Conservation (phyloP, 2,888 invertebrate species). For the Drosophila picticornis region DNA sequence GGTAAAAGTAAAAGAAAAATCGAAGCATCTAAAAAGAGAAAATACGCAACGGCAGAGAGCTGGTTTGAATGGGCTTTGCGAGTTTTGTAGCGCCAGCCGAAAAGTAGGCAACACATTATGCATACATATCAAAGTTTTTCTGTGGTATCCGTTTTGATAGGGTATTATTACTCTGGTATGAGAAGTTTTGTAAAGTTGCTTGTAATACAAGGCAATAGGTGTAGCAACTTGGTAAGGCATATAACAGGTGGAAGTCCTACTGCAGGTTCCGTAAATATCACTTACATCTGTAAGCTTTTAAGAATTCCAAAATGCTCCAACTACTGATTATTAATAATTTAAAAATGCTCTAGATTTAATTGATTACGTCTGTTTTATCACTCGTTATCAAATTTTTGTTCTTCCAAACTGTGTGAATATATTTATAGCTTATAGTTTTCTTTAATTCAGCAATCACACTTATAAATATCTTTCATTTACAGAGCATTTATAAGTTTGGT, state of each 20-base stretch:
- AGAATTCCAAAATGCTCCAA: background rate
- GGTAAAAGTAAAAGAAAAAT: slow-evolving; percentile 45
- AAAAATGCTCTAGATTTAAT: background rate
- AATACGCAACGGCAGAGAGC: slow-evolving; percentile 18
- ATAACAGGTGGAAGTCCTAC: background rate
- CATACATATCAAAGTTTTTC: slow-evolving; percentile 57
- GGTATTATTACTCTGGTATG: slow-evolving; percentile 6
- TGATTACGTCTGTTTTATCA: accelerated
- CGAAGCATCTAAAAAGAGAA: slow-evolving; percentile 23
- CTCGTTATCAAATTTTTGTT: background rate
- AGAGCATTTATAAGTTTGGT: slow-evolving; percentile 30
- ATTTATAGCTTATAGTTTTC: background rate
- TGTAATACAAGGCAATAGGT: background rate
- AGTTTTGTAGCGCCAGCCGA: slow-evolving; percentile 47
- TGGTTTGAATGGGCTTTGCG: slow-evolving; percentile 33
- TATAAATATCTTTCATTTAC: background rate
- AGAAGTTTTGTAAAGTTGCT: background rate
- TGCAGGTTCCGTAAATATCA: background rate
- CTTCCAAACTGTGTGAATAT: background rate
- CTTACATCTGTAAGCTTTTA: background rate
- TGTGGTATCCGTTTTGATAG: slow-evolving; percentile 17
- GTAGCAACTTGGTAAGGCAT: background rate
- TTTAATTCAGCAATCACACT: background rate
- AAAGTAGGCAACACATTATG: slow-evolving; percentile 75
- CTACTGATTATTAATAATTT: background rate